A percentile compares a stretch with the other conserved stretches of the same genome.
These are phyloP conservation scores for Drosophila lutescens DNA, from an alignment of 2,888 invertebrate genomes.

Conservation along the genomic window DNA sequence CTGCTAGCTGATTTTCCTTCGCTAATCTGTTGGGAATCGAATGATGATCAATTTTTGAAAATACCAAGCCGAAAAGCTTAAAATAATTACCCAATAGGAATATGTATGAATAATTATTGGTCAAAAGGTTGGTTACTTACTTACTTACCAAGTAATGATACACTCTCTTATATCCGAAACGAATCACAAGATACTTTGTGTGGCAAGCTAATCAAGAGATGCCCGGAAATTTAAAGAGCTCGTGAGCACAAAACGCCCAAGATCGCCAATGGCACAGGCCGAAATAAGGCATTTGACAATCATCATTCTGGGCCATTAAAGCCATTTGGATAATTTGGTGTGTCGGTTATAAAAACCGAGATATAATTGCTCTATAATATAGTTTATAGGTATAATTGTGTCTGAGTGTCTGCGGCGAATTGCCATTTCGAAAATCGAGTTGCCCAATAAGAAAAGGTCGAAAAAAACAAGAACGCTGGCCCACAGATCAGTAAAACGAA, in stretches of 20 bases:
- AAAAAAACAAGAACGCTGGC: background rate
- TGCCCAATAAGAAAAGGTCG: conserved; percentile 18
- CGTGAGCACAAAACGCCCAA: conserved; percentile 4
- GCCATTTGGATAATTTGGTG: conserved; percentile 36
- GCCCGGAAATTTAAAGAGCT: background rate
- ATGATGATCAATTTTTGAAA: background rate
- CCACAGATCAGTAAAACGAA: conserved; percentile 17
- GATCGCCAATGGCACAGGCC: conserved; percentile 2
- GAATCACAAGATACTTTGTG: background rate
- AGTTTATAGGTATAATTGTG: conserved; percentile 21
- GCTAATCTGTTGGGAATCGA: background rate
- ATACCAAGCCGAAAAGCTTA: background rate
- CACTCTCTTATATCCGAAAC: background rate
- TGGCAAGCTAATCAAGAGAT: background rate
- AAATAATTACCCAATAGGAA: no score
- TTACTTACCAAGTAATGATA: background rate
- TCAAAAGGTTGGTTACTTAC: no score
- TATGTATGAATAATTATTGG: background rate
- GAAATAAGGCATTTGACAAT: conserved; percentile 35
- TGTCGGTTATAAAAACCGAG: conserved; percentile 34
- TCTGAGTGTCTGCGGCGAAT: conserved; percentile 27
- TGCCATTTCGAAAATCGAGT: conserved; percentile 35
- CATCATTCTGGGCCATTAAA: conserved; percentile 37
- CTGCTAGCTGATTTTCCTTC: background rate
- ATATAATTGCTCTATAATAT: conserved; percentile 36